Conservation (phyloP, 1,140 invertebrate genomes). For the Eulimnadia texana region DNA sequence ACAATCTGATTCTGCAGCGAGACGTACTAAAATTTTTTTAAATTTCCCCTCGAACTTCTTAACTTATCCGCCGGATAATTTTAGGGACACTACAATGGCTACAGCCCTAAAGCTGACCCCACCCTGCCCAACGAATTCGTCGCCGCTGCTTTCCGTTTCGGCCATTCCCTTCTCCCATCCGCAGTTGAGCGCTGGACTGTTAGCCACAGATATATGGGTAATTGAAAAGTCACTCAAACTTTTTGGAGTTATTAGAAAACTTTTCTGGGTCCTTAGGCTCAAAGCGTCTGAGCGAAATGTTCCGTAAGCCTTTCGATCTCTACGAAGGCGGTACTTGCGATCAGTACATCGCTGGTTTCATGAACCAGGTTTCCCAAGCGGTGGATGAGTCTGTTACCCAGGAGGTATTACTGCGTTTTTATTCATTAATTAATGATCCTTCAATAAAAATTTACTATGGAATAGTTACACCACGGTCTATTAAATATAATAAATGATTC, state of each 20-base stretch:
- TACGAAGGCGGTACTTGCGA: constrained; percentile 36
- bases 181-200: constrained; percentile 36
- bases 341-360: constrained; percentile 34
- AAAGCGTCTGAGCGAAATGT: constrained; percentile 31
- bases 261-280: constrained; percentile 27
- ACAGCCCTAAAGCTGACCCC: constrained; percentile 25
- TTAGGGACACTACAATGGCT: constrained; percentile 33
- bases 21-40: constrained; percentile 23
- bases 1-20: constrained; percentile 21
- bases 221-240: constrained; percentile 9
- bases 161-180: constrained; percentile 35
- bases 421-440: neutral
- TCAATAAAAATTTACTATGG: too few species aligned
- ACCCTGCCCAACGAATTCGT: constrained; percentile 28
- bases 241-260: constrained; percentile 1
- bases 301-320: constrained; percentile 35
- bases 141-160: constrained; percentile 38
- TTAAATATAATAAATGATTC: neutral
- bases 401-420: constrained; percentile 27
- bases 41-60: constrained; percentile 8
- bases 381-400: constrained; percentile 36
- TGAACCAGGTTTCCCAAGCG: constrained; percentile 36
- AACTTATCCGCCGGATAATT: constrained; percentile 6
- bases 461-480: constrained; percentile 1
- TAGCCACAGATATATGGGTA: constrained; percentile 35